These are phyloP conservation scores for Leptinotarsa peninsularis DNA, from an alignment of 2,888 invertebrate genomes.

Conservation along the genomic window DNA sequence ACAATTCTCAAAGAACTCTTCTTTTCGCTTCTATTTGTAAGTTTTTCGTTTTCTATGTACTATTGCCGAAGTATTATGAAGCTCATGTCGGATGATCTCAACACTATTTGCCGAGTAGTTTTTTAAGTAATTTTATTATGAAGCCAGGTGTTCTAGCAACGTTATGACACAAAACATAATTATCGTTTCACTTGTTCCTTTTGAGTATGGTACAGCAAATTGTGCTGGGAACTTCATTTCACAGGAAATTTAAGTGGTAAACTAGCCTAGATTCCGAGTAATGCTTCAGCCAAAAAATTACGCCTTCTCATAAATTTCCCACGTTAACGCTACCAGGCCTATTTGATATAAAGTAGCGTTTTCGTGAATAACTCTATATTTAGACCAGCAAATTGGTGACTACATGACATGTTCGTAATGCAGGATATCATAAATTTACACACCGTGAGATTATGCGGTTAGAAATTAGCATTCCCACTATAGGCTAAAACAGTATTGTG, in stretches of 20 bases:
- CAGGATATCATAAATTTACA: slow-evolving; percentile 41
- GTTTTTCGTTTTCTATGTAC: too few species aligned
- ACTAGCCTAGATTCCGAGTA: neutral
- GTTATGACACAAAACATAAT: too few species aligned
- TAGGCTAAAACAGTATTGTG: slow-evolving; percentile 7
- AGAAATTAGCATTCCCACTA: slow-evolving; percentile 22
- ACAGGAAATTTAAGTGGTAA: neutral
- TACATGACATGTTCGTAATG: slow-evolving; percentile 31
- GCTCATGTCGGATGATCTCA: too few species aligned
- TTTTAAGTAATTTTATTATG: too few species aligned
- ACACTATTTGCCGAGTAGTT: too few species aligned
- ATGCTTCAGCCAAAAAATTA: neutral
- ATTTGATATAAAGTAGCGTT: slow-evolving; percentile 20
- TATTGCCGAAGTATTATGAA: too few species aligned
- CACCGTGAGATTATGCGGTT: slow-evolving; percentile 36
- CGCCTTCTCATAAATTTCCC: slow-evolving; percentile 15
- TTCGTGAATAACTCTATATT: slow-evolving; percentile 33
- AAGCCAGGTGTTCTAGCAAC: too few species aligned
- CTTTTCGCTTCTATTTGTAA: too few species aligned
- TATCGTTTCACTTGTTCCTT: too few species aligned
- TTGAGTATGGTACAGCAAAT: too few species aligned
- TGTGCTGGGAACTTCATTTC: neutral
- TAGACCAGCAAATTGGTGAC: slow-evolving; percentile 37
- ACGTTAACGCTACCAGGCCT: slow-evolving; percentile 10
- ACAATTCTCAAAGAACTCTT: too few species aligned